Percentiles rank a stretch among this genome's conserved stretches.
Evolutionary conservation across 2,113 vertebrate genomes (phyloP).

Genomic region (Crotalus tigris): DNA sequence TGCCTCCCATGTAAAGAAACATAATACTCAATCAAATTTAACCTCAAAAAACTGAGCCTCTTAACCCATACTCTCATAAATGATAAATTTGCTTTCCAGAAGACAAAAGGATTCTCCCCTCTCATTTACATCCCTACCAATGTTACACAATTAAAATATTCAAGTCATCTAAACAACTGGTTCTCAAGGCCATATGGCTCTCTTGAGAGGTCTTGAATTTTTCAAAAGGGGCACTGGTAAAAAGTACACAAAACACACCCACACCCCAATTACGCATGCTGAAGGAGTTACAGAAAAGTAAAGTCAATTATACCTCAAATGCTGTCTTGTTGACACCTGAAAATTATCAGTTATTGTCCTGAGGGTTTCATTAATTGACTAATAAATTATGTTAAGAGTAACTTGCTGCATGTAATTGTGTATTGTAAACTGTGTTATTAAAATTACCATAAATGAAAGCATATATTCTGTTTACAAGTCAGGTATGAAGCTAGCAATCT

Average conservation of each 20-base stretch:
- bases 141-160: background rate
- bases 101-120: background rate
- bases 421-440: background rate
- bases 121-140: background rate
- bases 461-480: background rate
- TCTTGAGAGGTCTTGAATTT: background rate
- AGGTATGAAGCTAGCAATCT: background rate
- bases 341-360: background rate
- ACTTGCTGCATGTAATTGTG: background rate
- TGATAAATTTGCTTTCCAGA: background rate
- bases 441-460: background rate
- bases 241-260: background rate
- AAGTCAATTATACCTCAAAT: background rate
- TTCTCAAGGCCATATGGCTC: background rate
- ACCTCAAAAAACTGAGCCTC: background rate
- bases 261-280: background rate
- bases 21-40: background rate
- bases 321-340: background rate
- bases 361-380: background rate
- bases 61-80: background rate
- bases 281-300: background rate
- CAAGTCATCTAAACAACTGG: background rate
- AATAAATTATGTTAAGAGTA: background rate
- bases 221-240: background rate
- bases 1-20: background rate